A percentile compares a stretch with the other conserved stretches of the same genome.
Evolutionary conservation across 23 tunicate genomes (phyloP).

Genomic region (Botrylloides violaceus): DNA sequence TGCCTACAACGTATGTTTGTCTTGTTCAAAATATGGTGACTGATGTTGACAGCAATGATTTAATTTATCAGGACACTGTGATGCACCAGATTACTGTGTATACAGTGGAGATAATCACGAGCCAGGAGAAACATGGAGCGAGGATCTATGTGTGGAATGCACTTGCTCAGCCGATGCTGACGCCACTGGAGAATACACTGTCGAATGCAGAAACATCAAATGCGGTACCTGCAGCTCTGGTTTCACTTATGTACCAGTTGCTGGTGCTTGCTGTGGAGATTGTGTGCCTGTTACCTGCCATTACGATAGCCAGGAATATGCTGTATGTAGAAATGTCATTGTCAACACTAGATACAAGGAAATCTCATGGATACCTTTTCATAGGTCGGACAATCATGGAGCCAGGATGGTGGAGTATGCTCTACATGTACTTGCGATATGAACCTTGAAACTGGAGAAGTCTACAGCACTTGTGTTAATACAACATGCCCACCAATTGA

Average conservation of each 20-base stretch:
- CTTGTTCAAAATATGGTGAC: not conserved
- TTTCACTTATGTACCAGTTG: conserved; percentile 87
- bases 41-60: not conserved
- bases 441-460: conserved; percentile 86
- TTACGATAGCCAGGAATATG: conserved; percentile 60
- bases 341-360: too few species aligned
- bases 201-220: conserved; percentile 73
- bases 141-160: conserved; percentile 86
- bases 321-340: conserved; percentile 30
- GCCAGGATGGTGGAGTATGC: conserved; percentile 55
- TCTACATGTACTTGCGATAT: conserved; percentile 75
- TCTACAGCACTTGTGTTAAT: conserved; percentile 68
- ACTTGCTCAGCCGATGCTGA: conserved; percentile 57
- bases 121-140: conserved; percentile 77
- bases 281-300: conserved; percentile 92
- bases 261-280: conserved; percentile 97
- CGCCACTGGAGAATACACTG: conserved; percentile 52
- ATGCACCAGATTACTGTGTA: conserved; percentile 62
- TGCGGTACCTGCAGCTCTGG: conserved; percentile 94
- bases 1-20: conserved; percentile 54
- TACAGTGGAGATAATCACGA: conserved; percentile 72
- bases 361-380: too few species aligned
- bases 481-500: conserved; percentile 81
- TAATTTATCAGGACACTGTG: conserved; percentile 60
- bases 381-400: conserved; percentile 96